Conservation (phyloP, 2,888 invertebrate species). For the Caradrina kadenii region DNA sequence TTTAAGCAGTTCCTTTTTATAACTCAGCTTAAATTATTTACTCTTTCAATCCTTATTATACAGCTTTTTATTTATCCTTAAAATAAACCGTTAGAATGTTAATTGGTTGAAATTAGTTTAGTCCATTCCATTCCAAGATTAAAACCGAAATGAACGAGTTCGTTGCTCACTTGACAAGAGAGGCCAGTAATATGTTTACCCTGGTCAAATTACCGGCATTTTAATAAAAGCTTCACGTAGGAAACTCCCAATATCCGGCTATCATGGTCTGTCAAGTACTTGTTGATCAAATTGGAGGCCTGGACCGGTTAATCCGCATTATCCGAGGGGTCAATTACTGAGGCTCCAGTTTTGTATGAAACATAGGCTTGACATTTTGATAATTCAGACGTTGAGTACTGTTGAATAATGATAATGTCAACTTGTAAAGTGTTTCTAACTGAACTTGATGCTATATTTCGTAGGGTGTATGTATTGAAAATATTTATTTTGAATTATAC, state of each 20-base stretch:
- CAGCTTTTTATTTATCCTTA: neutral
- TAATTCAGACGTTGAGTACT: neutral
- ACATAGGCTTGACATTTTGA: conserved; percentile 17
- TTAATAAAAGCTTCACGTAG: conserved; percentile 43
- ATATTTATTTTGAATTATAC: neutral
- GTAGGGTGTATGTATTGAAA: neutral
- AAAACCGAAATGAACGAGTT: conserved; percentile 12
- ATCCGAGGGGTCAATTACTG: conserved; percentile 33
- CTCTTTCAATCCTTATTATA: neutral
- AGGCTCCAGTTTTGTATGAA: conserved; percentile 33
- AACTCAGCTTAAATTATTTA: neutral
- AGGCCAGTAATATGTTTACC: conserved; percentile 19
- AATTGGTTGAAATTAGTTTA: conserved; percentile 4
- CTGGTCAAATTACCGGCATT: conserved; percentile 40
- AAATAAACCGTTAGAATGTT: conserved; percentile 5
- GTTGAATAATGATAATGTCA: neutral
- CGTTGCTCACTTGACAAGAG: conserved; percentile 23
- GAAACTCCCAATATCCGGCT: conserved; percentile 29
- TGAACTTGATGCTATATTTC: neutral
- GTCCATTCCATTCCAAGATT: conserved; percentile 9
- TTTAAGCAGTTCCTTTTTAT: no score
- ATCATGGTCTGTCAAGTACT: conserved; percentile 45
- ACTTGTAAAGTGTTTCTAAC: conserved; percentile 1
- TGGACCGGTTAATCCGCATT: conserved; percentile 38
- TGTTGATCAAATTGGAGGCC: conserved; percentile 45